Evolutionary conservation across 2,888 invertebrate genomes (phyloP).

Genomic region (Dinocampus coccinellae): DNA sequence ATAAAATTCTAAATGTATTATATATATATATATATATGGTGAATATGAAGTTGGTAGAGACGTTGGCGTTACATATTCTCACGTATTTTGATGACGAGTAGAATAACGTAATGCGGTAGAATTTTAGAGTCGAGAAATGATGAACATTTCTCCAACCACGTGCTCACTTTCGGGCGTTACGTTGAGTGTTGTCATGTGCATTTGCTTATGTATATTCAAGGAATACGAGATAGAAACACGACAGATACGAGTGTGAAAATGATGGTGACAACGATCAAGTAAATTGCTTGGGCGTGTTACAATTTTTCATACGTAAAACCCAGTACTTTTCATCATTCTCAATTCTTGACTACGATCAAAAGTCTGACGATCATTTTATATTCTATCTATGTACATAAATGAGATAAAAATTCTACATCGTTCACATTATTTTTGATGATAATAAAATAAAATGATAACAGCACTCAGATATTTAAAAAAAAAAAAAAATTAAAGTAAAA

Average conservation of each 20-base stretch:
- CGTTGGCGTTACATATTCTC: slow-evolving; percentile 47
- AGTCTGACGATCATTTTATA: too few species aligned
- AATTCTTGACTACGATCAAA: too few species aligned
- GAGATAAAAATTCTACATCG: too few species aligned
- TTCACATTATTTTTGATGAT: too few species aligned
- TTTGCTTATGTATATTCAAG: neutral
- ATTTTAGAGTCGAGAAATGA: slow-evolving; percentile 16
- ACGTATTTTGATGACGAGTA: slow-evolving; percentile 36
- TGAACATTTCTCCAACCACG: neutral
- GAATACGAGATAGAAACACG: neutral
- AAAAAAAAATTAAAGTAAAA: too few species aligned
- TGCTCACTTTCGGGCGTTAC: neutral
- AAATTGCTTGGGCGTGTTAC: neutral
- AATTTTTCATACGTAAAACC: neutral
- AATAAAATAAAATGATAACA: too few species aligned
- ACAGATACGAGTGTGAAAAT: neutral
- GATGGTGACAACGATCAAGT: neutral
- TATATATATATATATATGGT: slow-evolving; percentile 44
- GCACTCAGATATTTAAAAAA: too few species aligned
- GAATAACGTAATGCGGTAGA: slow-evolving; percentile 8
- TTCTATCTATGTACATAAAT: too few species aligned
- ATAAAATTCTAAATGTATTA: too few species aligned
- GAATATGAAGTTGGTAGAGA: slow-evolving; percentile 41
- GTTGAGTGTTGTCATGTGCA: neutral
- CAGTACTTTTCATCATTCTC: neutral